phyloP scores from a whole-genome alignment of 2,888 invertebrate species.

The Phengaris alcon region DNA sequence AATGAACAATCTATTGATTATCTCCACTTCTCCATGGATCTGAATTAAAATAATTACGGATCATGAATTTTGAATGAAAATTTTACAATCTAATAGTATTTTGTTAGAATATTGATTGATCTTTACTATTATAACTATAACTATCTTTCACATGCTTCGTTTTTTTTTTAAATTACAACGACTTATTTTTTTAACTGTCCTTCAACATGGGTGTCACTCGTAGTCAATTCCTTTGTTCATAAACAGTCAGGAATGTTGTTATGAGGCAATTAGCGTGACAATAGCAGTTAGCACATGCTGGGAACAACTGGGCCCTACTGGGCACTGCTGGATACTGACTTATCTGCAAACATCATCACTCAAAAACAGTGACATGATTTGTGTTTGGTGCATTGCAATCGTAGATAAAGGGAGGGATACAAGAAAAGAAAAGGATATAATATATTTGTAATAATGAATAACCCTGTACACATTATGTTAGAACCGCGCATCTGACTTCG shows the following conservation, averaged over 20 bases:
- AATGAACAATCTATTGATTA: too few species aligned
- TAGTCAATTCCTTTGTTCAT: slow-evolving; percentile 31
- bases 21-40: too few species aligned
- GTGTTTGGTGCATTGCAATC: background rate
- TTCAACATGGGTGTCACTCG: background rate
- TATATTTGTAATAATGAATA: too few species aligned
- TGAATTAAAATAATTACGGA: too few species aligned
- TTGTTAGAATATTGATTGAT: background rate
- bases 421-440: too few species aligned
- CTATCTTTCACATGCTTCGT: background rate
- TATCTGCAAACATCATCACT: background rate
- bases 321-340: background rate
- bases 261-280: slow-evolving; percentile 64
- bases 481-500: too few species aligned
- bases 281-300: slow-evolving; percentile 34
- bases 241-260: slow-evolving; percentile 49
- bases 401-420: background rate
- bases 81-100: too few species aligned
- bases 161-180: background rate
- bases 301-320: background rate
- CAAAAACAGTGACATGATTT: background rate
- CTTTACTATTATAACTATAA: background rate
- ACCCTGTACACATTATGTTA: too few species aligned
- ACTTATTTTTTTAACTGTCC: background rate
- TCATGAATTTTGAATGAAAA: too few species aligned